Percentiles rank a stretch among this genome's conserved stretches.
phyloP scores from a whole-genome alignment of 2,797 vertebrate genomes.

The Phoeniculus purpureus region DNA sequence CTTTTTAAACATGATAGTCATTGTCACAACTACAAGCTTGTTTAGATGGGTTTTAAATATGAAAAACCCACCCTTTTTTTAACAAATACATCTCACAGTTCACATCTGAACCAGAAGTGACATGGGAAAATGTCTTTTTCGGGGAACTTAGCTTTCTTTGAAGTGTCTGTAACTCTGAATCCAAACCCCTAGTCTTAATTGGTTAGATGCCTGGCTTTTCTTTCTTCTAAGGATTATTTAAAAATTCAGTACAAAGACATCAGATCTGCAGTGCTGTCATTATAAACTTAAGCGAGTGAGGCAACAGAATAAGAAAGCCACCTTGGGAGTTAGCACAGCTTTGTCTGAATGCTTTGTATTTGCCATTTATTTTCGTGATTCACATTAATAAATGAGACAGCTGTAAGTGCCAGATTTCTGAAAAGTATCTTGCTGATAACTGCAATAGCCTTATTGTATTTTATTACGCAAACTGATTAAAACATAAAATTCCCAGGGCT shows the following conservation, averaged over 20 bases:
- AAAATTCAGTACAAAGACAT: slow-evolving; percentile 62
- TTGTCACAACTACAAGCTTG: background rate
- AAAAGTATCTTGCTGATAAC: slow-evolving; percentile 82
- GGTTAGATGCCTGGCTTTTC: slow-evolving; percentile 50
- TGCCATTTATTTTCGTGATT: slow-evolving; percentile 55
- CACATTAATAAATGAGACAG: slow-evolving; percentile 79
- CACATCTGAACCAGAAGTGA: background rate
- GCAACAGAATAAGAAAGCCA: slow-evolving; percentile 57
- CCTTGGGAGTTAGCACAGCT: slow-evolving; percentile 72
- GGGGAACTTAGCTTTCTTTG: slow-evolving; percentile 42
- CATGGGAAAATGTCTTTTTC: slow-evolving; percentile 29
- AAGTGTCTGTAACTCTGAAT: slow-evolving; percentile 34
- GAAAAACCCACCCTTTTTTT: background rate
- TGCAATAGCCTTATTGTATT: slow-evolving; percentile 78
- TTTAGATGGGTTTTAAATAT: background rate
- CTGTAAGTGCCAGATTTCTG: slow-evolving; percentile 84
- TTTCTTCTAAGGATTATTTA: slow-evolving; percentile 49
- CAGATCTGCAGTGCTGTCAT: slow-evolving; percentile 44
- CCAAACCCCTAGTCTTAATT: slow-evolving; percentile 29
- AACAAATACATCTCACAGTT: background rate
- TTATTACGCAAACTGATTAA: slow-evolving; percentile 88
- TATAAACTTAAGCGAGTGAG: slow-evolving; percentile 60
- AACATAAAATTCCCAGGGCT: slow-evolving; percentile 50
- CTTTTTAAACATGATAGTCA: slow-evolving; percentile 14
- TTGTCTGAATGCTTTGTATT: slow-evolving; percentile 54